These are phyloP conservation scores for Synergus gifuensis DNA, from an alignment of 2,888 invertebrate genomes.

Conservation along the genomic window DNA sequence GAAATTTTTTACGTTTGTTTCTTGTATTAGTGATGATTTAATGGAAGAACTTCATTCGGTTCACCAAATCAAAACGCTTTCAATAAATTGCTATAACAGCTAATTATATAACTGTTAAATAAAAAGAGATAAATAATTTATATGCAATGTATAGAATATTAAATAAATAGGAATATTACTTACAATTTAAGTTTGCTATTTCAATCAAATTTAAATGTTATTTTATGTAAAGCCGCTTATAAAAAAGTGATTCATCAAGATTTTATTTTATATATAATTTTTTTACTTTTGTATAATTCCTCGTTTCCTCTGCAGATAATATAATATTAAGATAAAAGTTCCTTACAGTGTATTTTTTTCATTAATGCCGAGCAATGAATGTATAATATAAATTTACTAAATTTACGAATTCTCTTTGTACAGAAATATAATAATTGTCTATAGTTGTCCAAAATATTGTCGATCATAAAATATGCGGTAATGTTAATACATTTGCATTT, in stretches of 20 bases:
- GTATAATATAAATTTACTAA: slow-evolving; percentile 6
- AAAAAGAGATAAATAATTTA: neutral
- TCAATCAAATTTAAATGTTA: neutral
- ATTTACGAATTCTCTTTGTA: slow-evolving; percentile 12
- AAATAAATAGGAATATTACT: neutral
- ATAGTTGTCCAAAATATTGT: slow-evolving; percentile 11
- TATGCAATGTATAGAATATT: neutral
- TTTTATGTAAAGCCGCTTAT: neutral
- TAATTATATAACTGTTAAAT: neutral
- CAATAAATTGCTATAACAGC: neutral
- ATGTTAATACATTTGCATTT: neutral
- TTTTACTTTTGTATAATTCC: neutral
- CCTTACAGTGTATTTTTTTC: neutral
- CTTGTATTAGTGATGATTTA: neutral
- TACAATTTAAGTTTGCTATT: neutral
- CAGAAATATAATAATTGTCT: slow-evolving; percentile 19
- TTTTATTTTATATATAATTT: neutral
- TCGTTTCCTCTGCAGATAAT: neutral
- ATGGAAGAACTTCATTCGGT: neutral
- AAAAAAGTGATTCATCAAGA: neutral
- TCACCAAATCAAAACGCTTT: neutral
- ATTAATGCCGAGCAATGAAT: neutral
- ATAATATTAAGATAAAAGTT: neutral
- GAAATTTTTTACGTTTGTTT: neutral
- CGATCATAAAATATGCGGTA: neutral